These are phyloP conservation scores for Tholera decimalis DNA, from an alignment of 2,888 invertebrate species.

Conservation along the genomic window DNA sequence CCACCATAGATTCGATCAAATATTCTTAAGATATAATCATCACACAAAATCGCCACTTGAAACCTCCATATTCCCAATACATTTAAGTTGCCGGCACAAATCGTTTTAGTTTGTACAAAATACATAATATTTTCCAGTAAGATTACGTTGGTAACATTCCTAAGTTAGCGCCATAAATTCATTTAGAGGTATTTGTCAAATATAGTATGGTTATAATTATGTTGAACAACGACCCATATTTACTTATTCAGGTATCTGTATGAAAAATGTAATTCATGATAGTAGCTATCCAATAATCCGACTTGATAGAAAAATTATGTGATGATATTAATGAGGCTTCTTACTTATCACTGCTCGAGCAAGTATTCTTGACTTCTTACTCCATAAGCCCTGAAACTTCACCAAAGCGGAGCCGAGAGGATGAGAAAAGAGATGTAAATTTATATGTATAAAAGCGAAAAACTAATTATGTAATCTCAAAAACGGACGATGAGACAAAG, in stretches of 20 bases:
- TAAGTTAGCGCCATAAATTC: slow-evolving; percentile 49
- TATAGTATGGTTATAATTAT: slow-evolving; percentile 17
- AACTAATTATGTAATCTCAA: too few species aligned
- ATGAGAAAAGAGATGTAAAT: not conserved
- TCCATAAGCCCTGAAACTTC: not conserved
- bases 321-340: not conserved
- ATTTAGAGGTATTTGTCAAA: slow-evolving; percentile 31
- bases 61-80: not conserved
- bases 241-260: slow-evolving; percentile 18
- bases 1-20: not conserved
- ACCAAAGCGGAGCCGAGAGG: not conserved
- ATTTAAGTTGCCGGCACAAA: slow-evolving; percentile 50
- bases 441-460: too few species aligned
- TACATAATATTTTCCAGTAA: slow-evolving; percentile 19
- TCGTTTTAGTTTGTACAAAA: slow-evolving; percentile 33
- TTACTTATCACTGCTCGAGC: not conserved
- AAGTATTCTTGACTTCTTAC: not conserved
- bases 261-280: slow-evolving; percentile 16
- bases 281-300: slow-evolving; percentile 25
- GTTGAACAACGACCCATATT: slow-evolving; percentile 5
- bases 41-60: not conserved
- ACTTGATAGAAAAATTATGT: not conserved
- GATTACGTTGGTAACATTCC: slow-evolving; percentile 44
- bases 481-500: too few species aligned
- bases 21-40: not conserved